These are phyloP conservation scores for Tetrao urogallus DNA, from an alignment of 2,113 vertebrate species.

Conservation along the genomic window DNA sequence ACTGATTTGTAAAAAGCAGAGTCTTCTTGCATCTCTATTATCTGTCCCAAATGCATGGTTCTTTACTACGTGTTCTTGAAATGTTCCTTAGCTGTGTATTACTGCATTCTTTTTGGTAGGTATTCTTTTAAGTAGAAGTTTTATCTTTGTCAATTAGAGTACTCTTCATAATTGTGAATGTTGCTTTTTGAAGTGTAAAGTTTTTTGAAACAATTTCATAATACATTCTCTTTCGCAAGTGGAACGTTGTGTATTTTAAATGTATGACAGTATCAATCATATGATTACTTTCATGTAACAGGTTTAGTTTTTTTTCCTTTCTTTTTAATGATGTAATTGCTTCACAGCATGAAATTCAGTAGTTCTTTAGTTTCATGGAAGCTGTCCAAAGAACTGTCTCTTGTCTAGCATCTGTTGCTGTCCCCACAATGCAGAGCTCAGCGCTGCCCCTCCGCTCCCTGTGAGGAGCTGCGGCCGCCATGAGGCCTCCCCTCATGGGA, in stretches of 20 bases:
- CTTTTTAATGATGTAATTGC: background rate
- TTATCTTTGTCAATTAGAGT: background rate
- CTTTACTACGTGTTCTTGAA: background rate
- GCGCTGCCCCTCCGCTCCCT: too few species aligned
- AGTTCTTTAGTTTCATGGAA: background rate
- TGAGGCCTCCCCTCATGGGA: too few species aligned
- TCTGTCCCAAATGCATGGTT: background rate
- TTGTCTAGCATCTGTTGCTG: background rate
- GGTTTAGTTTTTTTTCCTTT: background rate
- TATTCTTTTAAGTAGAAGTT: background rate
- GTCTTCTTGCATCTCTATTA: background rate
- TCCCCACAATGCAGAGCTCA: too few species aligned
- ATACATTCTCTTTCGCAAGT: background rate
- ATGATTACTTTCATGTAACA: background rate
- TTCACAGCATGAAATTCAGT: background rate
- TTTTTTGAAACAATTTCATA: background rate
- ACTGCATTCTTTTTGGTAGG: background rate
- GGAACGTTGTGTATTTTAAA: background rate
- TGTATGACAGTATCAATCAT: background rate
- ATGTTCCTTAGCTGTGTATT: background rate
- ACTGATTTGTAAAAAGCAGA: background rate
- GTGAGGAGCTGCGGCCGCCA: too few species aligned
- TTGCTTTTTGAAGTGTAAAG: background rate
- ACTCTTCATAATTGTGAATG: background rate
- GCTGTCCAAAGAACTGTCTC: background rate